phyloP scores from a whole-genome alignment of 2,888 invertebrate species.

The Torymus tubicola region DNA sequence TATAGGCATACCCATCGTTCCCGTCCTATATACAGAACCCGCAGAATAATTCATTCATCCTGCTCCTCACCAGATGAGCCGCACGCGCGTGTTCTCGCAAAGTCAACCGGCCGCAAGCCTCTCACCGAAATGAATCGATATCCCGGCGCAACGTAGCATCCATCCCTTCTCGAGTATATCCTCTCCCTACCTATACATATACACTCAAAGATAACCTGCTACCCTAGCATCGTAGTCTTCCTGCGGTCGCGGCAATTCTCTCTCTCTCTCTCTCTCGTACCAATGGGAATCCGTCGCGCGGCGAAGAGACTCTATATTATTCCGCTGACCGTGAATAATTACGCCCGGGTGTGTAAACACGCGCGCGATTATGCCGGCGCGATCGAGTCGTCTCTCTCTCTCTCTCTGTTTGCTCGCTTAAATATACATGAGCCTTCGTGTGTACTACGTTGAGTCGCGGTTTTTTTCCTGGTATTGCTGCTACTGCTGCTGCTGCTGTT shows the following conservation, averaged over 20 bases:
- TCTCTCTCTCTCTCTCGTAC: background rate
- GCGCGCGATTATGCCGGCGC: background rate
- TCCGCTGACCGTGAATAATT: constrained; percentile 50
- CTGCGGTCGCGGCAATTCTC: background rate
- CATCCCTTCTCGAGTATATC: no score
- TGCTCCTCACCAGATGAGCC: background rate
- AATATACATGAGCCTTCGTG: constrained; percentile 10
- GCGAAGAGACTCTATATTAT: constrained; percentile 39
- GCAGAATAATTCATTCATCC: no score
- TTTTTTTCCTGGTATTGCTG: no score
- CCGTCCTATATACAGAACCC: no score
- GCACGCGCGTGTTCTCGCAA: background rate
- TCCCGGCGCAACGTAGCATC: background rate
- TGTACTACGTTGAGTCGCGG: no score
- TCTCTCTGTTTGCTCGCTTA: constrained; percentile 16
- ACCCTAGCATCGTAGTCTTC: no score
- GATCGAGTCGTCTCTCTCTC: constrained; percentile 16
- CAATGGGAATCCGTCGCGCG: constrained; percentile 28
- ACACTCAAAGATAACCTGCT: no score
- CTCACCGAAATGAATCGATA: background rate
- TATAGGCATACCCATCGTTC: no score
- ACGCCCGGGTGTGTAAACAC: constrained; percentile 20
- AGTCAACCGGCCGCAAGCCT: background rate
- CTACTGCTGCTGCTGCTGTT: no score
- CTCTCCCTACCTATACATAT: no score